Evolutionary conservation across 2,888 invertebrate species (phyloP).

Genomic region (Epirrhoe alternata): DNA sequence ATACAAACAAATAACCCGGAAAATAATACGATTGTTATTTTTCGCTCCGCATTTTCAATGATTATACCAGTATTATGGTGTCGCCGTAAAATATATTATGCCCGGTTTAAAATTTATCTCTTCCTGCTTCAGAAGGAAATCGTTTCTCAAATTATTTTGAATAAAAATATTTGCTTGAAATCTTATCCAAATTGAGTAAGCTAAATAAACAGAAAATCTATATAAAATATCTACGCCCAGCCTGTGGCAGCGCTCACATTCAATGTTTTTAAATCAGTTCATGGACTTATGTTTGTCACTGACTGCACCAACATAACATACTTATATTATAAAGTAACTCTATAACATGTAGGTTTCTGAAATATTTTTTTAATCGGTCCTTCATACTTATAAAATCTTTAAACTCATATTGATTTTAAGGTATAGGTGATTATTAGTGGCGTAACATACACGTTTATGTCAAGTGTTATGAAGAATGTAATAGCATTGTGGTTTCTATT

Average conservation of each 20-base stretch:
- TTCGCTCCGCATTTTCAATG: constrained; percentile 18
- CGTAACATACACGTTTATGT: no score
- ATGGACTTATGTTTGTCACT: no score
- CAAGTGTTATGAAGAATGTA: no score
- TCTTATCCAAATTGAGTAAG: constrained; percentile 16
- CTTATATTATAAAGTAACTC: no score
- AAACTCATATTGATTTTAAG: background rate
- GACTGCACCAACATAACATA: no score
- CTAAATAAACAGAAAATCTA: background rate
- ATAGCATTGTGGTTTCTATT: background rate
- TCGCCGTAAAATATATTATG: constrained; percentile 44
- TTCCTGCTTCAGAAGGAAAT: constrained; percentile 42
- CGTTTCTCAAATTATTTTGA: constrained; percentile 33
- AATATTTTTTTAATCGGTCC: no score
- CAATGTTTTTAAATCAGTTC: no score
- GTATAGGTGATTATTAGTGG: background rate
- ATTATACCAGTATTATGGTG: constrained; percentile 41
- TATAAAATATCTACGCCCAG: background rate
- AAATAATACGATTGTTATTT: constrained; percentile 31
- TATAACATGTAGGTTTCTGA: no score
- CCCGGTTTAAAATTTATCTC: constrained; percentile 46
- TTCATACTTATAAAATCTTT: no score
- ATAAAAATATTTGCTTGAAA: constrained; percentile 24
- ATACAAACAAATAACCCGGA: constrained; percentile 11
- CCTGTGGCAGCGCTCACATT: no score